Percentiles rank a stretch among this genome's conserved stretches.
Conservation (phyloP, 2,888 invertebrate genomes). For the Suillia variegata region DNA sequence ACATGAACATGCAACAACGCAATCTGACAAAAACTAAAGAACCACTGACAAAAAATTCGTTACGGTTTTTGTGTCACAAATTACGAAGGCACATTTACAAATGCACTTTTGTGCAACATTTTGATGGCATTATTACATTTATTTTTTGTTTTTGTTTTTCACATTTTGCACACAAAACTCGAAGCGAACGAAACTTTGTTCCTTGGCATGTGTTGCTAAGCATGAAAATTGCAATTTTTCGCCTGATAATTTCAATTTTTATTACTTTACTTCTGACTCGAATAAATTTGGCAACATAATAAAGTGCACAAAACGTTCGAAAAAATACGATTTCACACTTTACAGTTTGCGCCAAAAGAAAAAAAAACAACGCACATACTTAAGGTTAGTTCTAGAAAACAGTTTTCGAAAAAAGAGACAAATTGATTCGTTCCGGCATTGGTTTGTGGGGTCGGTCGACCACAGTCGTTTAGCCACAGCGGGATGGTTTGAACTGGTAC, state of each 20-base stretch:
- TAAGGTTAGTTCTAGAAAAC: no score
- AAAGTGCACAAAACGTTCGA: neutral
- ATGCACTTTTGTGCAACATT: neutral
- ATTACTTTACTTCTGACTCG: constrained; percentile 1
- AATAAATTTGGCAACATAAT: neutral
- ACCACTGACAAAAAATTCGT: constrained; percentile 14
- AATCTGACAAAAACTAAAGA: no score
- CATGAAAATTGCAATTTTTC: constrained; percentile 46
- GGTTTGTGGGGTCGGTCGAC: constrained; percentile 40
- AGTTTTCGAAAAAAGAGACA: no score
- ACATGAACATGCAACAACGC: no score
- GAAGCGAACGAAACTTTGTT: neutral
- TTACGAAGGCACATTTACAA: constrained; percentile 4
- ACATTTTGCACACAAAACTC: neutral
- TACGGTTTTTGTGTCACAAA: constrained; percentile 21
- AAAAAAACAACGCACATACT: no score
- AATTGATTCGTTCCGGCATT: constrained; percentile 45
- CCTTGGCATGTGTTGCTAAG: constrained; percentile 30
- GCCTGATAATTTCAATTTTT: constrained; percentile 40
- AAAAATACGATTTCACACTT: constrained; percentile 11
- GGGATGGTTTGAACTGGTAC: constrained; percentile 26
- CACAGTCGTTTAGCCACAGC: constrained; percentile 51
- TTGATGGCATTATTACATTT: constrained; percentile 32
- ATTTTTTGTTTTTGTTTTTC: neutral
- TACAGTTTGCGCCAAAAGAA: neutral